phyloP scores from a whole-genome alignment of 2,888 invertebrate genomes.

The Campoplex nolae region DNA sequence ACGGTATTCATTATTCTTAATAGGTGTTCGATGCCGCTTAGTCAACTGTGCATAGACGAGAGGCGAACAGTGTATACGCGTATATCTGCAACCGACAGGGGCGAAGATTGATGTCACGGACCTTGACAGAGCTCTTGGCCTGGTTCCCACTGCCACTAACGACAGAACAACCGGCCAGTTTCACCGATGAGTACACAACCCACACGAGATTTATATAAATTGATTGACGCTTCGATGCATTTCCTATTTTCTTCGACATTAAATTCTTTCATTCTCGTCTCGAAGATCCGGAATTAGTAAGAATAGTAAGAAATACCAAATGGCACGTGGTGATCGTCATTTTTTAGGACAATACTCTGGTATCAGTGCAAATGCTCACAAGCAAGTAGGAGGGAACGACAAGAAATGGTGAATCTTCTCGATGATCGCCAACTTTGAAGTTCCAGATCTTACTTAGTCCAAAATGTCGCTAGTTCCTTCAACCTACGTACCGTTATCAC shows the following conservation, averaged over 20 bases:
- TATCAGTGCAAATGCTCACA: too few relatives aligned
- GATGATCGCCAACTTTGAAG: too few relatives aligned
- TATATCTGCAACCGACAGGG: slow-evolving; percentile 70
- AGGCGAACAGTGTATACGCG: slow-evolving; percentile 10
- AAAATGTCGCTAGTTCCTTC: too few relatives aligned
- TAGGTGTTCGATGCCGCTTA: slow-evolving; percentile 30
- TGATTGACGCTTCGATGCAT: background rate
- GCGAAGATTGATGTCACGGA: slow-evolving; percentile 80
- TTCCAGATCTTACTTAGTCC: too few relatives aligned
- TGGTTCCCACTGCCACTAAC: slow-evolving; percentile 77
- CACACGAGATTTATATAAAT: slow-evolving; percentile 2
- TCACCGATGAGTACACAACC: slow-evolving; percentile 21
- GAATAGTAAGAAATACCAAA: too few relatives aligned
- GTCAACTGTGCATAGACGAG: slow-evolving; percentile 52
- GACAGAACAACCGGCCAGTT: slow-evolving; percentile 50
- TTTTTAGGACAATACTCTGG: too few relatives aligned
- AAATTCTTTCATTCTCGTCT: background rate
- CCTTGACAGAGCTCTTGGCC: slow-evolving; percentile 80
- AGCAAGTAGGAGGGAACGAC: too few relatives aligned
- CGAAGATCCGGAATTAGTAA: too few relatives aligned
- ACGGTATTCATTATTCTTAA: slow-evolving; percentile 12
- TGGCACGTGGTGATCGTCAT: too few relatives aligned
- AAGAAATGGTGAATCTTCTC: too few relatives aligned
- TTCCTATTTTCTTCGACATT: background rate
- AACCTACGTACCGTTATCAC: too few relatives aligned